A percentile compares a stretch with the other conserved stretches of the same genome.
phyloP scores from a whole-genome alignment of 1,140 invertebrate species.

The Mycetomoellerius zeteki region DNA sequence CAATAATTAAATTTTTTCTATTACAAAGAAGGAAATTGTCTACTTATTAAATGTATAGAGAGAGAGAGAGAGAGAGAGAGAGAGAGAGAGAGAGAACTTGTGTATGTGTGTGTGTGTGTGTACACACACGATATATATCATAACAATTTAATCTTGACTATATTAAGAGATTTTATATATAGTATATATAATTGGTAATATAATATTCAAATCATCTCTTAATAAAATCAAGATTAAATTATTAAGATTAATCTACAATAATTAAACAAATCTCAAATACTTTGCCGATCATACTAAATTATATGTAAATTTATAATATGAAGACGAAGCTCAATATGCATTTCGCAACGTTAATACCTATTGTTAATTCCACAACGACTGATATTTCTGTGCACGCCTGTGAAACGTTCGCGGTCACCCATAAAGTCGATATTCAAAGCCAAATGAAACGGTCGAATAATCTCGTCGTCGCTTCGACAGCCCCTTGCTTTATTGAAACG shows the following conservation, averaged over 20 bases:
- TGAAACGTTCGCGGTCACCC: constrained; percentile 30
- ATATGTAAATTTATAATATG: constrained; percentile 10
- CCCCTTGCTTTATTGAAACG: constrained; percentile 41
- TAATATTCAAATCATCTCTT: background rate
- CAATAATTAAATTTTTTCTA: background rate
- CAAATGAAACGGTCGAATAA: constrained; percentile 46
- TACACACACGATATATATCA: too few relatives aligned
- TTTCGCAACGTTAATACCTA: constrained; percentile 40
- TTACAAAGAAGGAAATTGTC: background rate
- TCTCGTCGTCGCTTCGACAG: constrained; percentile 15
- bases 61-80: background rate
- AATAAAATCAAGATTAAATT: background rate
- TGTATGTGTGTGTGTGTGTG: too few relatives aligned
- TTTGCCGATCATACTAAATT: constrained; percentile 24
- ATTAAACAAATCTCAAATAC: background rate
- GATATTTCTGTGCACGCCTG: constrained; percentile 21
- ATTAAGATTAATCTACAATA: background rate
- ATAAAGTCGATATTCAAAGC: constrained; percentile 54
- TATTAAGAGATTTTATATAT: background rate
- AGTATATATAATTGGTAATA: background rate
- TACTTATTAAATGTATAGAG: background rate
- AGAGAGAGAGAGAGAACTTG: background rate
- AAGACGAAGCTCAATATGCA: background rate
- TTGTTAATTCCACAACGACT: constrained; percentile 37
- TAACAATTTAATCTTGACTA: too few relatives aligned